Conservation (phyloP, 2,797 vertebrate genomes). For the Semaprochilodus insignis region DNA sequence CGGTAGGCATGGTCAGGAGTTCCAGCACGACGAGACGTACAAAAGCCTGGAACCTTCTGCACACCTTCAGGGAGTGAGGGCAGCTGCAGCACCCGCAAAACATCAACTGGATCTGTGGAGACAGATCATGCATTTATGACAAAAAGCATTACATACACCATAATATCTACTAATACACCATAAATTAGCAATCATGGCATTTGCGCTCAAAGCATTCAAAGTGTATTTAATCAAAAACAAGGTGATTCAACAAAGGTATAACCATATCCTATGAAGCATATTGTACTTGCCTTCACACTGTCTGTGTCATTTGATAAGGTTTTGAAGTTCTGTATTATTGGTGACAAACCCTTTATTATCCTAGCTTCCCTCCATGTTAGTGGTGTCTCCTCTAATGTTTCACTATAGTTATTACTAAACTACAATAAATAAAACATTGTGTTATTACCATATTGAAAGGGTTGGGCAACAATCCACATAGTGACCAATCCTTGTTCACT, state of each 20-base stretch:
- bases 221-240: neutral
- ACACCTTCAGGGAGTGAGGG: slow-evolving; percentile 88
- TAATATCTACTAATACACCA: neutral
- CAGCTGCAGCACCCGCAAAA: slow-evolving; percentile 85
- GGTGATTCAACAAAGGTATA: neutral
- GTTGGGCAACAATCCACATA: no score
- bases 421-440: no score
- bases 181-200: neutral
- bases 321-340: neutral
- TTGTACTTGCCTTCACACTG: neutral
- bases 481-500: no score
- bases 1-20: slow-evolving; percentile 85
- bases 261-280: neutral
- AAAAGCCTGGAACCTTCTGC: slow-evolving; percentile 84
- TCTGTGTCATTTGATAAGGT: neutral
- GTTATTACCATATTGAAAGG: no score
- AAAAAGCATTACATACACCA: no score
- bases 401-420: no score
- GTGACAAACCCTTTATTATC: neutral
- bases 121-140: neutral
- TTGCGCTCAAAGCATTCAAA: neutral
- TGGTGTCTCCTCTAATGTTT: no score
- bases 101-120: slow-evolving; percentile 82
- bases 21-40: slow-evolving; percentile 78
- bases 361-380: no score